Conservation (phyloP, 2,797 vertebrate species). For the Oreochromis mossambicus region DNA sequence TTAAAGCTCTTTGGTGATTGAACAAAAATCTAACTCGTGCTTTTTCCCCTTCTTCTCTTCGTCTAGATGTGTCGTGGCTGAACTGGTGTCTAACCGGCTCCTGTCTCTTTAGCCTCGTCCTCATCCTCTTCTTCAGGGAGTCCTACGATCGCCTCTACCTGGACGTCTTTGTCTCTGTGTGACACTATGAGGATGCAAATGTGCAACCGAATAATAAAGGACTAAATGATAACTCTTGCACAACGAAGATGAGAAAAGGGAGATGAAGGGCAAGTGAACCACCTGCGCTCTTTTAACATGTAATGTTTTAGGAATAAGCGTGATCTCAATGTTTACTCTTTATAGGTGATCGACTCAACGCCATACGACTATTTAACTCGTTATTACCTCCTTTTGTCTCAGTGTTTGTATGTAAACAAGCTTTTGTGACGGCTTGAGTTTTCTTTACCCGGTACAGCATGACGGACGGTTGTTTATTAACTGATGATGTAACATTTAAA, state of each 20-base stretch:
- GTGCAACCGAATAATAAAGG: neutral
- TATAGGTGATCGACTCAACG: conserved; percentile 2
- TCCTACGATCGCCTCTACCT: conserved; percentile 98
- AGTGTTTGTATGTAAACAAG: neutral
- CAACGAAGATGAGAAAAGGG: conserved; percentile 39
- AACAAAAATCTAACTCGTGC: neutral
- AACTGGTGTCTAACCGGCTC: conserved; percentile 98
- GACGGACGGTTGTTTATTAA: conserved; percentile 31
- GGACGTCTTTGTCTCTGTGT: conserved; percentile 94
- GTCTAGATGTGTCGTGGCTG: conserved; percentile 93
- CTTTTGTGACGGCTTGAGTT: conserved; percentile 1
- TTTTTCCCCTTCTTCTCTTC: neutral
- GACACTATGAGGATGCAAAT: neutral
- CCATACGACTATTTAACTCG: neutral
- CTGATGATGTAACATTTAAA: conserved; percentile 20
- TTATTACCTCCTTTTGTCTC: conserved; percentile 2
- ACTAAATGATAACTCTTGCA: conserved; percentile 66
- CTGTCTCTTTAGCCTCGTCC: conserved; percentile 91
- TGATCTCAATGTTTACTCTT: conserved; percentile 31
- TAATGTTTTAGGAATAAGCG: conserved; percentile 8
- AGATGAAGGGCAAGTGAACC: conserved; percentile 22
- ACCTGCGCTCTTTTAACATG: neutral
- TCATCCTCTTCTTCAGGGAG: conserved; percentile 94
- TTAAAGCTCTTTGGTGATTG: neutral
- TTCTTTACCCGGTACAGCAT: conserved; percentile 15